phyloP scores from a whole-genome alignment of 2,113 vertebrate genomes.

The Megatriorchis doriae region DNA sequence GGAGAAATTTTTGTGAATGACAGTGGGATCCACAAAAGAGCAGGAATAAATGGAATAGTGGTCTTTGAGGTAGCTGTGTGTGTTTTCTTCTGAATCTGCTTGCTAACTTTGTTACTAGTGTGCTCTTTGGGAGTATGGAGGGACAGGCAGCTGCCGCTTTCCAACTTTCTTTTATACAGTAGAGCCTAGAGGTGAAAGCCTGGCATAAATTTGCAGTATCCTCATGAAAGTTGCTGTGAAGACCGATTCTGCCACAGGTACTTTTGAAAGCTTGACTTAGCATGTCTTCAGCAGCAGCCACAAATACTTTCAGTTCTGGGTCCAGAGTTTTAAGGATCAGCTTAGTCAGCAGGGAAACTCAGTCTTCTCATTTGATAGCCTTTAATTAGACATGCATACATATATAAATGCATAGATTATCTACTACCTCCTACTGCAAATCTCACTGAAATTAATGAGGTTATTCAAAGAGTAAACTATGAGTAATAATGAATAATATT shows the following conservation, averaged over 20 bases:
- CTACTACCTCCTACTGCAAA: conserved; percentile 31
- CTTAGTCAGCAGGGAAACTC: conserved; percentile 15
- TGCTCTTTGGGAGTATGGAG: neutral
- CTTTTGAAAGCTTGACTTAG: neutral
- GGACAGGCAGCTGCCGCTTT: neutral
- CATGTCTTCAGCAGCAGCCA: neutral
- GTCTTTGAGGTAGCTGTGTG: neutral
- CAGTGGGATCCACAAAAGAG: neutral
- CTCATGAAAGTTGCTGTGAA: neutral
- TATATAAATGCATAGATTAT: conserved; percentile 14
- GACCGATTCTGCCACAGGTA: neutral
- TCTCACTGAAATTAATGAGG: conserved; percentile 54
- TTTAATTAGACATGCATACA: conserved; percentile 22
- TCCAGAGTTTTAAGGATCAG: neutral
- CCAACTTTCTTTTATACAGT: neutral
- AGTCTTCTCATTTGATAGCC: neutral
- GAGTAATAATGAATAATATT: conserved; percentile 62
- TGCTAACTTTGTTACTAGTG: neutral
- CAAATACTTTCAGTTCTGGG: neutral
- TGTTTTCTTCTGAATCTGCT: neutral
- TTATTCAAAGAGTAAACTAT: conserved; percentile 34
- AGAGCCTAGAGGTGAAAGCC: neutral
- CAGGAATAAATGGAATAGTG: neutral
- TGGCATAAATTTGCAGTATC: neutral
- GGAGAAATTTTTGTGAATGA: neutral